Evolutionary conservation across 2,797 vertebrate species (phyloP).

Genomic region (Halcyon leucocephala): DNA sequence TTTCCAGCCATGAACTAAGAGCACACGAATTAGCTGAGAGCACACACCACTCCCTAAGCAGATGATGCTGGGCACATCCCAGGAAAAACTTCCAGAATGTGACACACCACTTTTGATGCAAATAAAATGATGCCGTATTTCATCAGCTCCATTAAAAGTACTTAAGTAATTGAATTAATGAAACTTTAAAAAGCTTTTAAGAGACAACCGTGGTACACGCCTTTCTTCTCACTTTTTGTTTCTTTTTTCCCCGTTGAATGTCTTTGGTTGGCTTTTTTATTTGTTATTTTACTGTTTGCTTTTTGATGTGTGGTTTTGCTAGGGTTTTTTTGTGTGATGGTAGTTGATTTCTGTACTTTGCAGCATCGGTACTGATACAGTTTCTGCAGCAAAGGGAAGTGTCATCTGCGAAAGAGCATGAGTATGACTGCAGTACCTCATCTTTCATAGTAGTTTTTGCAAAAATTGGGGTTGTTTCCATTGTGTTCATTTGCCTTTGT

Average conservation of each 20-base stretch:
- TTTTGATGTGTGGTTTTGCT: neutral
- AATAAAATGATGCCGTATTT: constrained; percentile 34
- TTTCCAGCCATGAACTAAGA: constrained; percentile 60
- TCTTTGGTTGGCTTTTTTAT: neutral
- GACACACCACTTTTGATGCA: constrained; percentile 52
- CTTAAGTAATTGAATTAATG: constrained; percentile 57
- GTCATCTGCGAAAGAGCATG: neutral
- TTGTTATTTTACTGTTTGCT: neutral
- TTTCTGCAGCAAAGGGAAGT: constrained; percentile 8
- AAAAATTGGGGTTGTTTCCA: neutral
- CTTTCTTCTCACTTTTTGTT: neutral
- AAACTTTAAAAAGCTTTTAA: constrained; percentile 4
- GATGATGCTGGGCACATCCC: neutral
- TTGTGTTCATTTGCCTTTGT: neutral
- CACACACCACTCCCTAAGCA: constrained; percentile 16
- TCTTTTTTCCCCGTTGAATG: neutral
- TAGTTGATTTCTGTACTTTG: neutral
- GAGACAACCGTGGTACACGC: neutral
- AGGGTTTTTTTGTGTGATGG: neutral
- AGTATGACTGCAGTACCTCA: neutral
- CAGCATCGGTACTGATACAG: neutral
- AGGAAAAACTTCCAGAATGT: constrained; percentile 33
- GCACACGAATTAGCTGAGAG: neutral
- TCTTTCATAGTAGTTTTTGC: neutral
- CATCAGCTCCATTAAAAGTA: constrained; percentile 53